A percentile compares a stretch with the other conserved stretches of the same genome.
These are phyloP conservation scores for Cathartes aura DNA, from an alignment of 2,113 vertebrate species.

Conservation along the genomic window DNA sequence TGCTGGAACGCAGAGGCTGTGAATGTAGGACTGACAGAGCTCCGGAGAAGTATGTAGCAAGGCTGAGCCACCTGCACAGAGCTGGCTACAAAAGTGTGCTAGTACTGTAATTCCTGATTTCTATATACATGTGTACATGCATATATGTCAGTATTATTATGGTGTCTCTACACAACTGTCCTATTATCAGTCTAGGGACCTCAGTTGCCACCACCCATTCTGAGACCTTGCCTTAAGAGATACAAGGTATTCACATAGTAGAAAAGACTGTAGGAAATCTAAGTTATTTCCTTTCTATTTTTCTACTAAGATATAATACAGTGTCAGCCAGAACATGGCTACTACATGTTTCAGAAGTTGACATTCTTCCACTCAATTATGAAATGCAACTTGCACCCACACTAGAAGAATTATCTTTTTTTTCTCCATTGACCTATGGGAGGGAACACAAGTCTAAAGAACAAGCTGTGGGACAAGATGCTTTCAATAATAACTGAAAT, in stretches of 20 bases:
- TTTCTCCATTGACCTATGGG: neutral
- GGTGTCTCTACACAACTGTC: neutral
- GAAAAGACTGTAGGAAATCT: neutral
- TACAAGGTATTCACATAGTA: neutral
- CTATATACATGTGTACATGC: fast-evolving
- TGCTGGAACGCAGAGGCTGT: neutral
- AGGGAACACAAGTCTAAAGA: neutral
- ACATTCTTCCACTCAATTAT: neutral
- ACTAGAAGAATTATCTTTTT: neutral
- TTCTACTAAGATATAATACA: neutral
- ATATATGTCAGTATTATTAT: neutral
- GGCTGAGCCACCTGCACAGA: neutral
- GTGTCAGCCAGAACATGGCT: neutral
- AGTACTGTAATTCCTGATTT: neutral
- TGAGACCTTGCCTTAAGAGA: neutral
- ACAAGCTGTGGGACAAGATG: neutral
- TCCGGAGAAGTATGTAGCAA: neutral
- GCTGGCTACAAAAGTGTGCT: neutral
- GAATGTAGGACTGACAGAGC: neutral
- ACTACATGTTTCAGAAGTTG: neutral
- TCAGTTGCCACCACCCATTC: neutral
- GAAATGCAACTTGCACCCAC: neutral
- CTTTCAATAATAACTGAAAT: neutral
- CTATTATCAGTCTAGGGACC: neutral
- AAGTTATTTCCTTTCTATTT: neutral